A percentile compares a stretch with the other conserved stretches of the same genome.
These are phyloP conservation scores for Nothura maculosa DNA, from an alignment of 2,797 vertebrate genomes.

Conservation along the genomic window DNA sequence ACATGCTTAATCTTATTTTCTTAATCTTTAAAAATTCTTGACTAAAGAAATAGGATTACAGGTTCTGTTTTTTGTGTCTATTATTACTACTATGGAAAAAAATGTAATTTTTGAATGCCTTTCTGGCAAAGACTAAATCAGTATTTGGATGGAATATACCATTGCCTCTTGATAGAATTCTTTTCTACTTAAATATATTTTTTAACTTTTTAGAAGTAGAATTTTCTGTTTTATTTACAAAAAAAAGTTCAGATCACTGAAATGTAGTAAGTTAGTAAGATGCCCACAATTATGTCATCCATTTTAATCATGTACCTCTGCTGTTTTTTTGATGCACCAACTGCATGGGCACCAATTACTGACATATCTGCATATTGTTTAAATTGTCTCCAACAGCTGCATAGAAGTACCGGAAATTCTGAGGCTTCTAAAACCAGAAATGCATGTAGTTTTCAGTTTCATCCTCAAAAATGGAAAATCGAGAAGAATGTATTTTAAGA, in stretches of 20 bases:
- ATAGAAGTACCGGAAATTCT: background rate
- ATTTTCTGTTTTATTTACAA: background rate
- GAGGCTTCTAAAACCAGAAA: no score
- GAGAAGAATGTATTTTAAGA: background rate
- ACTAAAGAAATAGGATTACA: background rate
- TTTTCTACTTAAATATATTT: background rate
- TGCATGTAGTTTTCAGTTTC: background rate
- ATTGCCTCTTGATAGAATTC: background rate
- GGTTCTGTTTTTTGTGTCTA: background rate
- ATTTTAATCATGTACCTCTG: background rate
- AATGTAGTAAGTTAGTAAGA: background rate
- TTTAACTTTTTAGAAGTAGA: background rate
- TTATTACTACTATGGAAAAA: background rate
- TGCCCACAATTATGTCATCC: fast-evolving
- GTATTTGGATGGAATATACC: background rate
- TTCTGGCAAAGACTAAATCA: background rate
- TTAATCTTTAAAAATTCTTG: background rate
- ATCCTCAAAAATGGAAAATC: background rate
- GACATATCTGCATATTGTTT: background rate
- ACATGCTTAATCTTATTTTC: background rate
- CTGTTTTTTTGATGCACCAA: background rate
- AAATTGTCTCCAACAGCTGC: background rate
- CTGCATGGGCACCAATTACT: background rate
- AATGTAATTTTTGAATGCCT: background rate
- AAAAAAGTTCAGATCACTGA: background rate